Evolutionary conservation across 2,888 invertebrate genomes (phyloP), one percentile per base, ranked within the genome.

Genomic region (Cyclophora punctaria): DNA sequence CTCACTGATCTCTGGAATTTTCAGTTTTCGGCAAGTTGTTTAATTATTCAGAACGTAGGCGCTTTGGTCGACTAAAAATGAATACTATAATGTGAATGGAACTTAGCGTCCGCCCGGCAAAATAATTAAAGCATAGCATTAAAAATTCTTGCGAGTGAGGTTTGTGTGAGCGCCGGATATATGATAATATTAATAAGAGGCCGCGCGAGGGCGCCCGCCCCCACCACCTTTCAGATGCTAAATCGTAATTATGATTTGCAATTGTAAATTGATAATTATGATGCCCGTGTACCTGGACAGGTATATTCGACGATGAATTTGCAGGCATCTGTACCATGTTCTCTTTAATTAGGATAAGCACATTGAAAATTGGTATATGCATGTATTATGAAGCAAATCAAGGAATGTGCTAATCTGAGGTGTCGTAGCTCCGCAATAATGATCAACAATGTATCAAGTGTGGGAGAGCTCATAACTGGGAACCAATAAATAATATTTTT

Each of bases 81-180:
- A 80, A 84, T 83, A 63, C 83, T 82, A 87, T 87, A 85, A 88
- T 86, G 87, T 83, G 86, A 84, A 87, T 86, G 85, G 83, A 85
- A 86, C 86, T 86, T 83, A 83, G 78, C 70, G 63, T 72, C 69
- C 75, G 73, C 73, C 72, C 72, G 73, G 80, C 80, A 80, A 88
- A 88, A 88, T 88, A 88, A 88, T 88, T 88, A 86, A 88, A 84
- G 83, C 83, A 76, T 73, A 72, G 73, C 88, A 87, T 88, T 87
- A 85, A 87, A 87, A 87, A 87, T 88, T 87, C 88, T 80, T 85
- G 82, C 37, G 80, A 78, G 78, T 69, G 80, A 76, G 80, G 78
- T 75, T 72, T 70, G 77, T 75, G 72, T 70, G 77, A 71, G 75
- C 69, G 64, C 80, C 87, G 87, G 86, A 86, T 85, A 84, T 79